phyloP scores from a whole-genome alignment of 1,140 invertebrate species.

The Listronotus bonariensis region DNA sequence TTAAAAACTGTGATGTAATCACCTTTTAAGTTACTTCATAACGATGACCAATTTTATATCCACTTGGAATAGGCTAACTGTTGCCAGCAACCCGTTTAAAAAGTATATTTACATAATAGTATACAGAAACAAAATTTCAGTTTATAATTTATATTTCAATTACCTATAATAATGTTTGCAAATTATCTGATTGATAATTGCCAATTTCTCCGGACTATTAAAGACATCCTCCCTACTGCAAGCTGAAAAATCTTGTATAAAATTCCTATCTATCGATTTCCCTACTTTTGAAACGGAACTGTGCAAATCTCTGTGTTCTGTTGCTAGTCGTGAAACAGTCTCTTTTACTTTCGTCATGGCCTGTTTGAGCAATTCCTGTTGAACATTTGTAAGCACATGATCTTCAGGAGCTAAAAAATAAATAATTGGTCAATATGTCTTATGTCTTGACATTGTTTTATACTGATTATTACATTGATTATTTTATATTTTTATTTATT shows the following conservation, averaged over 20 bases:
- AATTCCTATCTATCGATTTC: conserved; percentile 95
- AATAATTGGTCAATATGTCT: neutral
- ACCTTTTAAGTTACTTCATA: too few species aligned
- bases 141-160: too few species aligned
- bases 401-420: conserved; percentile 64
- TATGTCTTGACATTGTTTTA: too few species aligned
- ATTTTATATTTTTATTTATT: too few species aligned
- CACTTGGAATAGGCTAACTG: conserved; percentile 2
- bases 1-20: too few species aligned
- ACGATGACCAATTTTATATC: too few species aligned
- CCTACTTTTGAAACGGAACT: conserved; percentile 95
- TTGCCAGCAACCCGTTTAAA: too few species aligned
- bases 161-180: conserved; percentile 87
- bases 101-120: too few species aligned
- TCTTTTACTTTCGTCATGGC: conserved; percentile 75
- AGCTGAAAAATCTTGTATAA: conserved; percentile 88
- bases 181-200: conserved; percentile 91
- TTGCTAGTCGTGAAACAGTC: conserved; percentile 74
- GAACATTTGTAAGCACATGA: conserved; percentile 66
- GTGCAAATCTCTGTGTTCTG: conserved; percentile 79
- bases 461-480: too few species aligned
- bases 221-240: conserved; percentile 87
- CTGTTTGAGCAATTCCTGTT: conserved; percentile 70
- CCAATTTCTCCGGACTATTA: conserved; percentile 74
- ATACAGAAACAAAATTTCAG: too few species aligned